Percentiles rank a stretch among this genome's conserved stretches.
Conservation (phyloP, 2,888 invertebrate genomes). For the Patella caerulea region DNA sequence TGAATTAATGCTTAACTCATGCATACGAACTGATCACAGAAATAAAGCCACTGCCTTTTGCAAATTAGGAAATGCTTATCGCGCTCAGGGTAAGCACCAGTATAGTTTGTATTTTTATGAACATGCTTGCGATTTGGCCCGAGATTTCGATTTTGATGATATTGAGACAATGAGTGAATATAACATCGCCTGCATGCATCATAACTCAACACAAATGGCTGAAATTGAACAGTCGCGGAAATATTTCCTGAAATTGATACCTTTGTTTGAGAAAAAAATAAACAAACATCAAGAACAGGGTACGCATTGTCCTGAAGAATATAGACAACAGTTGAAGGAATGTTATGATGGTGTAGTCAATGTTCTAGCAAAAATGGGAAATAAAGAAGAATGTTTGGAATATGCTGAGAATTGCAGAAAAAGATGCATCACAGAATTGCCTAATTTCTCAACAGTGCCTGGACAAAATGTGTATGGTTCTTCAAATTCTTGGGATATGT, state of each 20-base stretch:
- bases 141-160: conserved; percentile 55
- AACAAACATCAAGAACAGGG: conserved; percentile 58
- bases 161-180: conserved; percentile 59
- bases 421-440: conserved; percentile 49
- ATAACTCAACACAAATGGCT: conserved; percentile 58
- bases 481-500: conserved; percentile 45
- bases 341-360: conserved; percentile 65
- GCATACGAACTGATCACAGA: conserved; percentile 22
- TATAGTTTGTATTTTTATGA: conserved; percentile 62
- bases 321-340: conserved; percentile 53
- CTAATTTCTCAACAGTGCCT: conserved; percentile 45
- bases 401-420: conserved; percentile 62
- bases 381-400: conserved; percentile 61
- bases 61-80: conserved; percentile 61
- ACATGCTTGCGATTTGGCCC: conserved; percentile 51
- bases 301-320: conserved; percentile 58
- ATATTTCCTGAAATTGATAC: conserved; percentile 53
- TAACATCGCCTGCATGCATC: conserved; percentile 62
- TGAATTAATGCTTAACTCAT: conserved; percentile 30
- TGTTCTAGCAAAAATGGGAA: conserved; percentile 57
- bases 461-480: conserved; percentile 39
- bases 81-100: conserved; percentile 52
- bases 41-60: conserved; percentile 44
- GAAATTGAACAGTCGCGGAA: conserved; percentile 62
- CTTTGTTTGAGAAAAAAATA: conserved; percentile 54